Evolutionary conservation across 2,797 vertebrate species (phyloP), one percentile per base, ranked within the genome.

Genomic region (Pampus argenteus): DNA sequence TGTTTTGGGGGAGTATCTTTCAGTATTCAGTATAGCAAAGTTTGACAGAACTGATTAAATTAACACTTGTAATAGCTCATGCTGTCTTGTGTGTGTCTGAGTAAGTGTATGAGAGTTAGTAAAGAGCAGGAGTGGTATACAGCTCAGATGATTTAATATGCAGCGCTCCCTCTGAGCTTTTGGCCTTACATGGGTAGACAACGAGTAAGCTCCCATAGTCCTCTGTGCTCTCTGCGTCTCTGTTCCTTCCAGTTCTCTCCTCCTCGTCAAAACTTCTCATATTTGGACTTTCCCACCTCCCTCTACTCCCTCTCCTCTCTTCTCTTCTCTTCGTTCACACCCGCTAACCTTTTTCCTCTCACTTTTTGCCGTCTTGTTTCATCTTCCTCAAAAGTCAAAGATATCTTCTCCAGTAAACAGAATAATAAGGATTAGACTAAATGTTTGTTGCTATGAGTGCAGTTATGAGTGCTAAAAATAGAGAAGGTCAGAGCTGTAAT

Each of bases 151-250:
- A 90, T 90, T 92, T 90, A 91, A 65, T 74, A 57, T 69, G 64
- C 81, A 22, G 69, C 62, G 71, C 86, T 88, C 84, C 60, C 75
- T 78, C 84, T 67, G 75, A 88, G 88, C 80, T 87, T 92, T 91
- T 93, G 86, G 83, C 93, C 91, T 93, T 94, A 93, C 90, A 93
- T 88, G 93, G 93, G 58, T 76, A 85, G 85, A 89, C 86, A 76
- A 76, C 63, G 25, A 73, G 76, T 64, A 58, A 81, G 84, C 90
- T 87, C 78, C 79, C 61, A 66, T 38, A 69, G 75, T 84, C 80
- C 83, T 83, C 79, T 47, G 52, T 31, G 62, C 74, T 77, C 73
- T 44, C 75, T 18, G 17, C 14, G 20, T 66, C 71, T 81, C 81
- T 67, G 72, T 76, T 83, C 42, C 64, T 63, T 89, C 74, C 55